phyloP scores from a whole-genome alignment of 2,888 invertebrate genomes.

The Lasius platythorax region DNA sequence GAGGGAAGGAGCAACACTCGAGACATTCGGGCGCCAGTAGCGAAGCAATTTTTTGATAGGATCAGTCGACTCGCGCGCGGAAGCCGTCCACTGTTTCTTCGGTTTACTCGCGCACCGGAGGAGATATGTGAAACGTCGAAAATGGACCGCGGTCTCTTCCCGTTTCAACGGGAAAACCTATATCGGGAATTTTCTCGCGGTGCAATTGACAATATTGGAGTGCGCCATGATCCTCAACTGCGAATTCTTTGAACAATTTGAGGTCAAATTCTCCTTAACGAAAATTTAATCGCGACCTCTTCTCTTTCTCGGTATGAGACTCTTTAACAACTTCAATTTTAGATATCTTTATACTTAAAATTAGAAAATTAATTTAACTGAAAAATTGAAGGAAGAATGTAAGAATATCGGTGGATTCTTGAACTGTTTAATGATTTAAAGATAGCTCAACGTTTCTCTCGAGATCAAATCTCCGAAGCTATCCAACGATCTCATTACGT shows the following conservation, averaged over 20 bases:
- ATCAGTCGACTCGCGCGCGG: slow-evolving; percentile 74
- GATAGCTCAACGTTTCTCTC: background rate
- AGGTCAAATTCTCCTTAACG: slow-evolving; percentile 3
- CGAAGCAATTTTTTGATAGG: slow-evolving; percentile 83
- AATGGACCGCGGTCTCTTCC: slow-evolving; percentile 68
- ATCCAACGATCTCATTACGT: background rate
- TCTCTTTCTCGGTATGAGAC: background rate
- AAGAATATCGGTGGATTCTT: background rate
- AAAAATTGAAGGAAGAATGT: background rate
- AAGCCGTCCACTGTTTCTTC: slow-evolving; percentile 73
- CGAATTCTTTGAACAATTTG: slow-evolving; percentile 21
- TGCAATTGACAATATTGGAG: slow-evolving; percentile 51
- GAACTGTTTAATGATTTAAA: background rate
- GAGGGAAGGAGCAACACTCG: slow-evolving; percentile 58
- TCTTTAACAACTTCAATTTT: slow-evolving; percentile 9
- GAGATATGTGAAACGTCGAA: slow-evolving; percentile 71
- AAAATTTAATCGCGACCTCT: background rate
- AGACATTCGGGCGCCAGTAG: slow-evolving; percentile 77
- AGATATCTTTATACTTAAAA: background rate
- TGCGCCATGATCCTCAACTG: background rate
- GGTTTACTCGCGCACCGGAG: slow-evolving; percentile 63
- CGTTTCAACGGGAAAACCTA: slow-evolving; percentile 55
- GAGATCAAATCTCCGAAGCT: background rate
- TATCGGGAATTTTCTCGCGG: slow-evolving; percentile 68
- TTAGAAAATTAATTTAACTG: background rate